Evolutionary conservation across 2,113 vertebrate genomes (phyloP), one percentile per base, ranked within the genome.

Genomic region (Setophaga coronata): DNA sequence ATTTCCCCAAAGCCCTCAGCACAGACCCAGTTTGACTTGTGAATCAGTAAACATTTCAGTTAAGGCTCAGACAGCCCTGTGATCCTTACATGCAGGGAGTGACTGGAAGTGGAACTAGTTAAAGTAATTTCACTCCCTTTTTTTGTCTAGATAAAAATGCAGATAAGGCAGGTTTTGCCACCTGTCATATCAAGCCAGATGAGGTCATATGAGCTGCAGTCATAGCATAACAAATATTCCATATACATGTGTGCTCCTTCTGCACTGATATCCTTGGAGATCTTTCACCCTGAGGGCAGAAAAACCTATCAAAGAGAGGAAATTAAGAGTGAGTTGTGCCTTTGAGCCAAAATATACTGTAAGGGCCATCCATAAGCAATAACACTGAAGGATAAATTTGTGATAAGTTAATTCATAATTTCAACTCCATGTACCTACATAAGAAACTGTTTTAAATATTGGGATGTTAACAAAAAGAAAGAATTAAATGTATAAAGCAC

Each of bases 281-380:
- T 70, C 12, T 83, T 92, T 29, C 69, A 40, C 71, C 45, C 26
- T 40, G 18, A 91, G 51, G 58, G 40, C 58, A 93, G 43, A 74
- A 48, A 92, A 92, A 89, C 69, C 82, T 94, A 89, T 78, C 62
- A 83, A 62, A 89, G 60, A 62, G 54, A 82, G 56, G 67, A 95
- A 96, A 96, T 93, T 53, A 69, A 47, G 42, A 77, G 25, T 50
- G 65, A 94, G 4, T 53, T 92, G 50, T 7, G 24, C 53, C 45
- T 73, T 47, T 90, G 40, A 91, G 81, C 56, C 76, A 94, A 96
- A 86, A 90, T 70, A 53, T 26, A 47, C 54, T 72, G 7, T 64
- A 81, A 94, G 36, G 56, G 73, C 42, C 69, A 81, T 80, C 62
- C 45, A 54, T 80, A 93, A 82, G 50, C 62, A 66, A 10, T 73